phyloP scores from a whole-genome alignment of 1,140 invertebrate genomes.

The Aradophagus sp. region DNA sequence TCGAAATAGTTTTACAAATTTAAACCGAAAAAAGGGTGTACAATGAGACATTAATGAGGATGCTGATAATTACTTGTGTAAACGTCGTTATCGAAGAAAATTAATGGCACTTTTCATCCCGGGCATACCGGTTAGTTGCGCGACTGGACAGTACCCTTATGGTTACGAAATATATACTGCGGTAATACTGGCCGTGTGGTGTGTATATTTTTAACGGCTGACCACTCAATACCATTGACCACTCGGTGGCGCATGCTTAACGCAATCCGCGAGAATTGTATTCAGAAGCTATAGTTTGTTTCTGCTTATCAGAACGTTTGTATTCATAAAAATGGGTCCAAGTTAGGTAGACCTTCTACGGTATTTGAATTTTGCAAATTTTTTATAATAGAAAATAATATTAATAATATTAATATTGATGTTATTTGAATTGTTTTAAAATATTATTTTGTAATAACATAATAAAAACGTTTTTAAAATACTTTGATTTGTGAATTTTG shows the following conservation, averaged over 20 bases:
- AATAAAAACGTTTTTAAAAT: too few relatives aligned
- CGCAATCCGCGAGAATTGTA: constrained; percentile 20
- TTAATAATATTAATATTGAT: too few relatives aligned
- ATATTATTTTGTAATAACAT: too few relatives aligned
- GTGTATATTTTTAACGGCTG: constrained; percentile 64
- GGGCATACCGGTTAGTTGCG: constrained; percentile 49
- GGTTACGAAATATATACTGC: constrained; percentile 63
- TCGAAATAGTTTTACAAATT: too few relatives aligned
- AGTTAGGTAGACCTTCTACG: too few relatives aligned
- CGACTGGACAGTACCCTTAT: constrained; percentile 68
- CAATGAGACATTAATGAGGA: not conserved
- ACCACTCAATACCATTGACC: constrained; percentile 73
- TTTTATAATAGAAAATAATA: too few relatives aligned
- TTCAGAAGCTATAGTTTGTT: constrained; percentile 50
- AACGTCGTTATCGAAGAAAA: too few relatives aligned
- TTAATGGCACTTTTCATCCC: constrained; percentile 24
- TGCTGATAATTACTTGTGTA: constrained; percentile 5
- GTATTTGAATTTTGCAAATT: too few relatives aligned
- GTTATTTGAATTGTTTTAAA: too few relatives aligned
- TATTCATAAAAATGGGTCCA: too few relatives aligned
- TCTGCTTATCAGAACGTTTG: constrained; percentile 12
- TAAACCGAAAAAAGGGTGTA: constrained; percentile 3
- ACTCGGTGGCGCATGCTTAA: constrained; percentile 67
- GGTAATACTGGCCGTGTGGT: constrained; percentile 39
- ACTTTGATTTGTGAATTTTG: too few relatives aligned